These are phyloP conservation scores for Denticeps clupeoides DNA, from an alignment of 2,797 vertebrate genomes.

Conservation along the genomic window DNA sequence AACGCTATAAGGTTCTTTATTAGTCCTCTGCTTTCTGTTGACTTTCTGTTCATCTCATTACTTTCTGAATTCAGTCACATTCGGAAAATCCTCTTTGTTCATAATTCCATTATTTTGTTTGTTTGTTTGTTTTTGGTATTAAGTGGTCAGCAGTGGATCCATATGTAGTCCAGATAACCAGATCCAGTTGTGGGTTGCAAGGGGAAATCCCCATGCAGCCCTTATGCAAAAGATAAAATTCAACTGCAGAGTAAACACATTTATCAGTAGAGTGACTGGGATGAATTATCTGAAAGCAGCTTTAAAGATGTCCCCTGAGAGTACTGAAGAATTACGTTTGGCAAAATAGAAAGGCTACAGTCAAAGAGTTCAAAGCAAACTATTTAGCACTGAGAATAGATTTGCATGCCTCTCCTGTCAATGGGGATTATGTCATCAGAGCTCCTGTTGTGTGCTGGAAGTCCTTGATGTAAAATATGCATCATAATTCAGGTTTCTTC, in stretches of 20 bases:
- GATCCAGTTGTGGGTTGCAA: too few relatives aligned
- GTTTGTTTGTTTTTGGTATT: too few relatives aligned
- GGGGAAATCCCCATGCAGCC: slow-evolving; percentile 37
- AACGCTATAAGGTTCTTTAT: too few relatives aligned
- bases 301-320: slow-evolving; percentile 44
- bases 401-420: slow-evolving; percentile 28
- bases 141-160: too few relatives aligned
- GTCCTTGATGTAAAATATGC: slow-evolving; percentile 23
- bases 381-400: slow-evolving; percentile 35
- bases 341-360: slow-evolving; percentile 37
- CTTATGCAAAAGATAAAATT: slow-evolving; percentile 39
- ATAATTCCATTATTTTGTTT: too few relatives aligned
- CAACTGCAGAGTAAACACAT: slow-evolving; percentile 42
- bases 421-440: slow-evolving; percentile 48
- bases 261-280: slow-evolving; percentile 44
- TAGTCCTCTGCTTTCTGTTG: too few relatives aligned
- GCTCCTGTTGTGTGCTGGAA: slow-evolving; percentile 27
- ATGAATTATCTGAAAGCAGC: slow-evolving; percentile 53
- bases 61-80: too few relatives aligned
- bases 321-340: slow-evolving; percentile 46
- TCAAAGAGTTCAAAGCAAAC: slow-evolving; percentile 34
- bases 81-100: too few relatives aligned
- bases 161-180: too few relatives aligned
- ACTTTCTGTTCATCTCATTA: too few relatives aligned
- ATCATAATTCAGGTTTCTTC: neutral